These are phyloP conservation scores for Tragulus kanchil DNA, from an alignment of 2,113 vertebrate genomes.

Conservation along the genomic window DNA sequence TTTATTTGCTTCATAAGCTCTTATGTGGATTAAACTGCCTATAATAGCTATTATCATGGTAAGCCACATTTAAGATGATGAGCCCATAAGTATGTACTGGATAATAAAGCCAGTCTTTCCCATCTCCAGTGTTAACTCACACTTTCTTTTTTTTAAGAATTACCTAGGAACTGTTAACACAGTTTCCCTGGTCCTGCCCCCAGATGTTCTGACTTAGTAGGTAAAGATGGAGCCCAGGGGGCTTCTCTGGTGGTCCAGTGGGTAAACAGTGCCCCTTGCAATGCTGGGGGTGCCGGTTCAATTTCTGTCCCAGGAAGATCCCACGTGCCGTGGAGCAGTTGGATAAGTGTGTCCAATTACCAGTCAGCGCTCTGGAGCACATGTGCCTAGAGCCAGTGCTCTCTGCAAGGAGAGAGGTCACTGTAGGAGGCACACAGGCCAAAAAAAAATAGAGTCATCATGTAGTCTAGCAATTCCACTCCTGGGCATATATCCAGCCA, in stretches of 20 bases:
- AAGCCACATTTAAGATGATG: neutral
- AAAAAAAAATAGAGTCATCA: neutral
- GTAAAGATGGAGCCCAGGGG: neutral
- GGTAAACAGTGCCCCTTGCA: too few species aligned
- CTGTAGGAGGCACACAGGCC: too few species aligned
- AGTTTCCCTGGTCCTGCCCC: neutral
- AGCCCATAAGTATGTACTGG: neutral
- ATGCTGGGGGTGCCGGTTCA: too few species aligned
- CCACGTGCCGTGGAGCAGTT: too few species aligned
- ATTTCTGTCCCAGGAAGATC: too few species aligned
- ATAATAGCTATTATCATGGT: neutral
- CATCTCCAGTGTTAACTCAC: neutral
- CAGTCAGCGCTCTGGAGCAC: too few species aligned
- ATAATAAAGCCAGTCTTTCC: neutral
- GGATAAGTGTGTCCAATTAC: too few species aligned
- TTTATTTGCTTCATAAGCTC: conserved; percentile 25
- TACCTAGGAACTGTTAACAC: neutral
- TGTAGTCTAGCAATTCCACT: neutral
- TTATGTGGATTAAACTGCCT: neutral
- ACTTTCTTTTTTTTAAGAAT: neutral
- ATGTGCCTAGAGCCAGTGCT: too few species aligned
- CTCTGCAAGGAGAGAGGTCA: too few species aligned
- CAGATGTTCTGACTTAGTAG: neutral
- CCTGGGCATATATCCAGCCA: neutral
- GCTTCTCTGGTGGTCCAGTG: too few species aligned